Evolutionary conservation across 2,888 invertebrate genomes (phyloP), one percentile per base, ranked within the genome.

Genomic region (Chelonus formosanus): DNA sequence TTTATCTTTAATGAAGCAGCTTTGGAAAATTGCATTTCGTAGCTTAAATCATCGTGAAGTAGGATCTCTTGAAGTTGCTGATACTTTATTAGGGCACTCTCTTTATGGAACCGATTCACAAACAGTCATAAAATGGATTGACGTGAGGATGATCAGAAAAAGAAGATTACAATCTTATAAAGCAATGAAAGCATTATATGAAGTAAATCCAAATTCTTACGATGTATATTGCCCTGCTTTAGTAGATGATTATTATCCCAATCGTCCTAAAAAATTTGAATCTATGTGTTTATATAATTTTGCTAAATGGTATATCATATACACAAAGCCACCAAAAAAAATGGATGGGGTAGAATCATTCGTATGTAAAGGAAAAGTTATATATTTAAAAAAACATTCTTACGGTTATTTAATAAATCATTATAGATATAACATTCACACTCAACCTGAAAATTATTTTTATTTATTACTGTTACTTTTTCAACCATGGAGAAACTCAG

Each of bases 321-420:
- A n/a, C n/a, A n/a, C n/a, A n/a, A n/a, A n/a, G n/a, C n/a, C n/a
- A n/a, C n/a, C 1, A 20, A 20, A 20, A 20, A 20, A 20, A 20
- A 20, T 20, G 20, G 20, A 20, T 20, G 20, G 20, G 20, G 20
- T 20, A 20, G 20, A 20, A 20, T 20, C 20, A 20, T 20, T 20
- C 20, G 20, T 20, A 20, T 20, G 20, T 2, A 20, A 20, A 20
- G 20, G 20, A 20, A 20, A 20, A 20, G 20, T 20, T 1, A 1
- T 65, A 54, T 74, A 62, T 52, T 48, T 74, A 35, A 75, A 73
- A 68, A 74, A 69, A 70, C 59, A 55, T 5, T 20, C 70, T 55
- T 64, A 69, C 7, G 70, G 75, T 48, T 76, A 74, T 71, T 66
- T 78, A 4, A 74, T 80, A 3, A 79, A 77, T 68, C 76, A 77